A percentile compares a stretch with the other conserved stretches of the same genome.
Evolutionary conservation across 2,797 vertebrate species (phyloP).

Genomic region (Lepidocolaptes lacrymiger): DNA sequence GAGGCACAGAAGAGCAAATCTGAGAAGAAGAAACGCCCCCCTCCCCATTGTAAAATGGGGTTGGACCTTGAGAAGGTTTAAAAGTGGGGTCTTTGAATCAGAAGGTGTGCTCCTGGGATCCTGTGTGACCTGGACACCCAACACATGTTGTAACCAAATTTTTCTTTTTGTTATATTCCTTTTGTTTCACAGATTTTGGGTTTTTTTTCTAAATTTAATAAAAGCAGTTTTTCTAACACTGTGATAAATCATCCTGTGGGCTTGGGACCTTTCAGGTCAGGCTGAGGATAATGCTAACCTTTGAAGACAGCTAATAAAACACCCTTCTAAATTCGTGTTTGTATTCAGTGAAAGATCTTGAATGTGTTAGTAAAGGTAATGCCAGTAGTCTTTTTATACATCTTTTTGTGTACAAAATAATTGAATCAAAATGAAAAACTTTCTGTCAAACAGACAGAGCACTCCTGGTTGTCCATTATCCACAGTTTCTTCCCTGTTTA

Average conservation of each 20-base stretch:
- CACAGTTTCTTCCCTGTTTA: conserved; percentile 1
- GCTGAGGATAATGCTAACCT: background rate
- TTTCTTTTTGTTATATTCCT: too few species aligned
- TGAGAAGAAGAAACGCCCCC: too few species aligned
- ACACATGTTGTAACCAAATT: too few species aligned
- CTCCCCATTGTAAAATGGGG: too few species aligned
- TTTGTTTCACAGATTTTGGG: too few species aligned
- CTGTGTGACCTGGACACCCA: too few species aligned
- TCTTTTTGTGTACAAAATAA: background rate
- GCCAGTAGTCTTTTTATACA: background rate
- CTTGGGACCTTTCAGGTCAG: background rate
- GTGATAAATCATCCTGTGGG: background rate
- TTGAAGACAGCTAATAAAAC: background rate
- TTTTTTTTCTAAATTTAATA: too few species aligned
- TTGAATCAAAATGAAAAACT: background rate
- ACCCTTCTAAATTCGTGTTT: background rate
- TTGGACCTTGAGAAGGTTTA: too few species aligned
- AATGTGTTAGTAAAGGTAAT: background rate
- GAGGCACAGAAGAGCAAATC: too few species aligned
- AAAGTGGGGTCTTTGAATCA: too few species aligned
- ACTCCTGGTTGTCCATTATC: background rate
- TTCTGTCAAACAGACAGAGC: background rate
- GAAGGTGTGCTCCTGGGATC: too few species aligned
- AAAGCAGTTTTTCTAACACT: too few species aligned
- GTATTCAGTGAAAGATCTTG: background rate